A percentile compares a stretch with the other conserved stretches of the same genome.
Conservation (phyloP, 2,797 vertebrate genomes). For the Manis javanica region DNA sequence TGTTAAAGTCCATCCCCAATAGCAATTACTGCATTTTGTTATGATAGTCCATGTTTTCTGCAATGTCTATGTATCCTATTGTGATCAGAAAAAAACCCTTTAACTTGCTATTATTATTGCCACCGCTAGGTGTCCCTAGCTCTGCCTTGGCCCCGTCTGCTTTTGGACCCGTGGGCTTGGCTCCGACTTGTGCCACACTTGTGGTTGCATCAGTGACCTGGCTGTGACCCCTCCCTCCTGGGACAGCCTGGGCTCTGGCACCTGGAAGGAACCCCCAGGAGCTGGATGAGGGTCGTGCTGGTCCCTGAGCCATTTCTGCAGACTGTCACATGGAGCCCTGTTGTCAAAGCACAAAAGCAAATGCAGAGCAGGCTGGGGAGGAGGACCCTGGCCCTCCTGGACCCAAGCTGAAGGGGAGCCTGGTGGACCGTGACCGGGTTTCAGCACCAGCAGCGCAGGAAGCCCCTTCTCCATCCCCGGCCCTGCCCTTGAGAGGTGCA, state of each 20-base stretch:
- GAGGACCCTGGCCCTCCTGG: not conserved
- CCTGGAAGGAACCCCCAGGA: not conserved
- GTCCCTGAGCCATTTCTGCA: not conserved
- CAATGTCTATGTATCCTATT: not conserved
- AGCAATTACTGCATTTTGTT: no score
- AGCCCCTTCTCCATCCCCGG: not conserved
- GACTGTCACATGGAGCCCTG: accelerated
- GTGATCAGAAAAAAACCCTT: not conserved
- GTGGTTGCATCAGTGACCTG: not conserved
- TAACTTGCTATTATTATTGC: not conserved
- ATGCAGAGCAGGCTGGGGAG: not conserved
- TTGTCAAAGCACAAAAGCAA: not conserved
- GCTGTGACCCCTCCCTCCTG: not conserved
- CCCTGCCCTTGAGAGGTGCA: not conserved
- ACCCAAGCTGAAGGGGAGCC: not conserved
- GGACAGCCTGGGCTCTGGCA: not conserved
- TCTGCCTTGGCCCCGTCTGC: no score
- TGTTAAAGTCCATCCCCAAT: not conserved
- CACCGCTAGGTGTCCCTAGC: not conserved
- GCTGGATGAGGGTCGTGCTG: not conserved
- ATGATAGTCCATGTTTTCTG: not conserved
- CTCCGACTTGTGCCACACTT: not conserved
- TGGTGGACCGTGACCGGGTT: not conserved
- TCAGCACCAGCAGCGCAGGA: no score
- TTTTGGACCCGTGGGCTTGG: no score